Percentiles rank a stretch among this genome's conserved stretches.
phyloP scores from a whole-genome alignment of 2,888 invertebrate genomes.

The Drosophila falleni region DNA sequence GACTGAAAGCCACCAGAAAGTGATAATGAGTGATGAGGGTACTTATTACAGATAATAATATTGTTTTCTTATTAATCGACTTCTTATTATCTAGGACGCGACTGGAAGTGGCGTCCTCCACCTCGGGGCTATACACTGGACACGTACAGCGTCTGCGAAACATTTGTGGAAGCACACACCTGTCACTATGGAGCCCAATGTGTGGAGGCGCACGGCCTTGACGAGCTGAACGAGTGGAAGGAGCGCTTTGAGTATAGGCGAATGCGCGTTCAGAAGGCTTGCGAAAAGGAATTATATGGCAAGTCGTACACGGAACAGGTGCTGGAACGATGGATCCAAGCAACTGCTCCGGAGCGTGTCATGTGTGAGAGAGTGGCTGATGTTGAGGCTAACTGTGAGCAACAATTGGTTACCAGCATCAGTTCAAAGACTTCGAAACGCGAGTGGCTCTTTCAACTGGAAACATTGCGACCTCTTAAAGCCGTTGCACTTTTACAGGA shows the following conservation, averaged over 20 bases:
- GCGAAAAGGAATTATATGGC: conserved; percentile 90
- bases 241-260: conserved; percentile 89
- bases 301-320: conserved; percentile 88
- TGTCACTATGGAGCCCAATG: conserved; percentile 91
- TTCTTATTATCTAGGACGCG: conserved; percentile 85
- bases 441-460: conserved; percentile 88
- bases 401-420: conserved; percentile 88
- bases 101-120: conserved; percentile 90
- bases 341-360: conserved; percentile 88
- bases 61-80: background rate
- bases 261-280: conserved; percentile 88
- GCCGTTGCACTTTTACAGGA: conserved; percentile 90
- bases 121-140: conserved; percentile 89
- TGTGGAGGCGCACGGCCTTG: conserved; percentile 90
- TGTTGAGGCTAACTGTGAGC: conserved; percentile 87
- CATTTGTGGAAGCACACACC: conserved; percentile 86
- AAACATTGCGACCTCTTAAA: conserved; percentile 86
- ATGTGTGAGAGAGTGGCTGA: conserved; percentile 88
- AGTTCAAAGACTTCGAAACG: conserved; percentile 88
- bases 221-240: conserved; percentile 91
- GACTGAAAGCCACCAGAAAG: conserved; percentile 88
- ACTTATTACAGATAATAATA: conserved; percentile 6
- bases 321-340: conserved; percentile 88
- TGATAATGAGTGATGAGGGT: conserved; percentile 90
- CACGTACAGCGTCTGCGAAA: conserved; percentile 88